Base-by-base conservation (phyloP, 92 coral and sea anemone genomes). In the Porites evermanni region DNA sequence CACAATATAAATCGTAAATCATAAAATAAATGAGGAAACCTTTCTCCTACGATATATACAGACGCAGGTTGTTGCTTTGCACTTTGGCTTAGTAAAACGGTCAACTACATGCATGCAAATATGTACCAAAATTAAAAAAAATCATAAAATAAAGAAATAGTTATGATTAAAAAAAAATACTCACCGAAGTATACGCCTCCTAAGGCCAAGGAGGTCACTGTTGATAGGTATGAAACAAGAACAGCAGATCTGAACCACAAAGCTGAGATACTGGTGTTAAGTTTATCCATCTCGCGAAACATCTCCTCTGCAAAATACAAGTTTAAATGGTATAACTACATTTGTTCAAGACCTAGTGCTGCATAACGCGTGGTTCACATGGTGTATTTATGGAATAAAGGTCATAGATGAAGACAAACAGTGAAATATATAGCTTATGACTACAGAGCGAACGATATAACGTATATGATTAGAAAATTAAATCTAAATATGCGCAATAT, bases 271-370 rank as follows among this genome's bases (percentile, higher is more conserved):
- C 85, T 88, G 0, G 94, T 92, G 85, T 88, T 68, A 59, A 92
- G 67, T 58, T 89, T 92, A 29, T 92, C 94, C 71, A 85, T 32
- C 77, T 92, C 84, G 12, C 90, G 89, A 64, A 92, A 92, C 76
- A 92, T 79, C n/a, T 88, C 94, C 84, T 71, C 79, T 74, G 84
- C 83, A 88, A 58, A 67, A 71, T 6, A 19, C n/a, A 64, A 1
- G 17, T 44, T 47, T 59, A 79, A 11, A 1, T 38, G 52, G 44
- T 79, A 32, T 79, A n/a, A n/a, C n/a, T 44, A 8, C 47, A 13
- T 9, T n/a, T 50, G 20, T 65, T 16, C 0, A 65, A 56, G 61
- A 56, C 61, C 61, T 56, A 10, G 47, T 38, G 47, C 5, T 7
- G 47, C 4, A 38, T 38, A 56, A 56, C 16, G 61, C 8, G 61